A percentile compares a stretch with the other conserved stretches of the same genome.
phyloP scores from a whole-genome alignment of 1,140 invertebrate species.

The Plectrocnemia conspersa region DNA sequence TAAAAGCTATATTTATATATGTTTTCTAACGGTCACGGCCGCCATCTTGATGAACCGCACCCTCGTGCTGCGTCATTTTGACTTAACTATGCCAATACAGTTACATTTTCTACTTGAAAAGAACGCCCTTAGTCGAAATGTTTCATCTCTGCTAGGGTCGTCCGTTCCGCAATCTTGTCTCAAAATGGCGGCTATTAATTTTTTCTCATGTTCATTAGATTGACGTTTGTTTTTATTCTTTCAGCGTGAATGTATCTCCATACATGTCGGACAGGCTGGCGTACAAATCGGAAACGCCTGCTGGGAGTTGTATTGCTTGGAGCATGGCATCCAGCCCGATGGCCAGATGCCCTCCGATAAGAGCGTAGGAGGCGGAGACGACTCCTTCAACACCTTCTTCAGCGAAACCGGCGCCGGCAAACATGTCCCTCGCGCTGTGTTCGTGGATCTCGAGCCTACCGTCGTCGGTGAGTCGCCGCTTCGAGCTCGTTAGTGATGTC shows the following conservation, averaged over 20 bases:
- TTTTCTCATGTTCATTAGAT: slow-evolving; percentile 40
- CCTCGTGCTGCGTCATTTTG: too few relatives aligned
- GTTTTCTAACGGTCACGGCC: too few relatives aligned
- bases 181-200: too few relatives aligned
- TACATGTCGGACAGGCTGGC: slow-evolving; percentile 71
- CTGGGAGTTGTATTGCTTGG: slow-evolving; percentile 72
- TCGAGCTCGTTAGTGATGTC: too few relatives aligned
- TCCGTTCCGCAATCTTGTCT: neutral
- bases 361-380: slow-evolving; percentile 65
- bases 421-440: slow-evolving; percentile 79
- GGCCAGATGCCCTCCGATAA: slow-evolving; percentile 64
- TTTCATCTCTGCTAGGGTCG: too few relatives aligned
- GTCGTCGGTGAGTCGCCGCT: slow-evolving; percentile 65
- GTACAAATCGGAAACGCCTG: slow-evolving; percentile 73
- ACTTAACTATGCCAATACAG: too few relatives aligned
- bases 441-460: slow-evolving; percentile 84
- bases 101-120: too few relatives aligned
- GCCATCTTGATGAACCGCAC: too few relatives aligned
- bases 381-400: slow-evolving; percentile 88
- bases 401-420: slow-evolving; percentile 84
- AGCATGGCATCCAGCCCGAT: slow-evolving; percentile 79
- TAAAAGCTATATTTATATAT: too few relatives aligned
- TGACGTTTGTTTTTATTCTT: slow-evolving; percentile 24
- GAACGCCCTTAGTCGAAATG: neutral
- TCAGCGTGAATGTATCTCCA: slow-evolving; percentile 63